Conservation (phyloP, 2,888 invertebrate species). For the Caenorhabditis zanzibari region DNA sequence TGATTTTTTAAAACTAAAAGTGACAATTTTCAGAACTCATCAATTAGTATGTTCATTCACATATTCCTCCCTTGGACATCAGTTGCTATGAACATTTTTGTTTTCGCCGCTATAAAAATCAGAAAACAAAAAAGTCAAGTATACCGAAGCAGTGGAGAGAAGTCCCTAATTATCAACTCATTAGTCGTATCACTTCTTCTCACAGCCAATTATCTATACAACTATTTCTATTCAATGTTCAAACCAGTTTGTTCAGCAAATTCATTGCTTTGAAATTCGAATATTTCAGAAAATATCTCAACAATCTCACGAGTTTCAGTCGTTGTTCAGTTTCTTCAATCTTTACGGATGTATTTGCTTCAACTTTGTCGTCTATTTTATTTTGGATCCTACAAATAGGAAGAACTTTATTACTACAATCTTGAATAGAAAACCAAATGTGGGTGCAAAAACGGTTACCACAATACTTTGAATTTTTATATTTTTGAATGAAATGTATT, state of each 20-base stretch:
- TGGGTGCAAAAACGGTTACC: background rate
- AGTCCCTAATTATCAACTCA: constrained; percentile 34
- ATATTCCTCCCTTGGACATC: constrained; percentile 31
- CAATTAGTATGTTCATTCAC: constrained; percentile 39
- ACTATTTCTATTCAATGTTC: constrained; percentile 25
- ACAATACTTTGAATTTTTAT: constrained; percentile 20
- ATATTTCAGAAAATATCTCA: constrained; percentile 34
- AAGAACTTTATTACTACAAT: background rate
- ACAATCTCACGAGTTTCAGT: constrained; percentile 32
- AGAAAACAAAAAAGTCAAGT: constrained; percentile 32
- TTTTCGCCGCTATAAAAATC: constrained; percentile 12
- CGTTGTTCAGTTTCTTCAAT: constrained; percentile 43
- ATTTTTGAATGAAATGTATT: too few relatives aligned
- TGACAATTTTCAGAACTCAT: constrained; percentile 12
- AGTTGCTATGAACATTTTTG: constrained; percentile 30
- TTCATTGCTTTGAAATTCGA: too few relatives aligned
- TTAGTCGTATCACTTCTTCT: constrained; percentile 31
- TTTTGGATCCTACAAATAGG: constrained; percentile 32
- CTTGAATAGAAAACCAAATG: background rate
- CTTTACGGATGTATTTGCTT: constrained; percentile 44
- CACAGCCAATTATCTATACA: constrained; percentile 44
- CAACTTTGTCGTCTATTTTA: constrained; percentile 49
- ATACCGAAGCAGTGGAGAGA: constrained; percentile 21
- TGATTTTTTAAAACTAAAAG: background rate
- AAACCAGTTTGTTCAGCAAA: constrained; percentile 20